Base-by-base conservation (phyloP, 2,888 invertebrate species). In the Orthosia incerta region DNA sequence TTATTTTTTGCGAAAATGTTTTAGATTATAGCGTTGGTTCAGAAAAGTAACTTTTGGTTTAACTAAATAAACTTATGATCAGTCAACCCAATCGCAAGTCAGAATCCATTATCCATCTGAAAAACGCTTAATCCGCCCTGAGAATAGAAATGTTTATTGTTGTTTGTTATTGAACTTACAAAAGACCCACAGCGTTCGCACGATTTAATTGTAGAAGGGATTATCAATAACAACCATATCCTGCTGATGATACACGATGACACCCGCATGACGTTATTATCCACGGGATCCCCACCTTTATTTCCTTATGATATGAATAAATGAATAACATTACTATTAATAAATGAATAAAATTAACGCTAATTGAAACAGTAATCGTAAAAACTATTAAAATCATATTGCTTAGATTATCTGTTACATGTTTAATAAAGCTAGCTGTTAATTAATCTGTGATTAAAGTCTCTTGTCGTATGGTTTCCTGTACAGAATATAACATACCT, bases 271-370 rank as follows among this genome's bases (percentile, higher is more conserved):
- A 82, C 67, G 74, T 20, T 62, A 66, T 20, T 62, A 66, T 20
- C 16, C 39, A 53, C 18, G 51, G 61, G 69, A 76, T 61, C 46
- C 46, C 20, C 57, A 71, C 62, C 69, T 68, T 66, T 73, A 81
- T 75, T 83, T 75, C 70, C 71, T 76, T 73, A 75, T 66, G 16
- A 57, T 60, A 66, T 79, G 75, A 73, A 80, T 84, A 66, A 51
- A 84, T 83, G 56, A 80, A 83, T 82, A 79, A 57, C 0, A 75
- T 64, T 63, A 70, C 45, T 53, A 46, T 50, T 45, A 15, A 70
- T 70, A 74, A 53, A 55, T 73, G 73, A 75, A 85, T 84, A 65
- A 77, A 76, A 77, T 80, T 71, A 70, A 60, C 59, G 20, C 39
- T 80, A 78, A 84, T 84, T 76, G 68, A 71, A 83, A 65, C 53